A percentile compares a stretch with the other conserved stretches of the same genome.
These are phyloP conservation scores for Parus major DNA, from an alignment of 2,113 vertebrate genomes.

Conservation along the genomic window DNA sequence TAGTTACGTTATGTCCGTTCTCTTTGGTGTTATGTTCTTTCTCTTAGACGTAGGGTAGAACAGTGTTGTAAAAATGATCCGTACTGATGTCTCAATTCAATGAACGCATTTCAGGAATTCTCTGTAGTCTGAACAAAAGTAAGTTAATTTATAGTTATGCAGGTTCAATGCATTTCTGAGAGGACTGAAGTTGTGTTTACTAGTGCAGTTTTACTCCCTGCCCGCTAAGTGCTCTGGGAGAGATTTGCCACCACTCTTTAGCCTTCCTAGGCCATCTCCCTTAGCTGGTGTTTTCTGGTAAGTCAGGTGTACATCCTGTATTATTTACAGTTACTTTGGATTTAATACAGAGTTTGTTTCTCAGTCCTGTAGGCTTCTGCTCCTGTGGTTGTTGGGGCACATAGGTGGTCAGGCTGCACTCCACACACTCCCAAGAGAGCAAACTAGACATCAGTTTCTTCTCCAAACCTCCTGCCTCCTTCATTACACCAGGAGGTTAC, in stretches of 20 bases:
- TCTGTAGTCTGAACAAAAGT: background rate
- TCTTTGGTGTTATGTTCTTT: background rate
- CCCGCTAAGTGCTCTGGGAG: background rate
- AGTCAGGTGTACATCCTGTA: background rate
- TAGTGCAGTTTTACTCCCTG: background rate
- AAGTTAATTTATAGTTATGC: background rate
- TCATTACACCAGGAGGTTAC: background rate
- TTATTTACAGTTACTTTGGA: background rate
- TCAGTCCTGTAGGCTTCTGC: background rate
- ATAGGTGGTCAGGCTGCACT: background rate
- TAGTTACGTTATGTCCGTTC: background rate
- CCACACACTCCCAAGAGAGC: background rate
- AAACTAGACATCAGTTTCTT: background rate
- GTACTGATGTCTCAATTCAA: background rate
- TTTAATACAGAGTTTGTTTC: background rate
- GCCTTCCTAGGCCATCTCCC: background rate
- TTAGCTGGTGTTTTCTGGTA: background rate
- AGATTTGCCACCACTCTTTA: background rate
- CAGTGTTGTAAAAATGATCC: background rate
- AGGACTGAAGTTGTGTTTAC: accelerated
- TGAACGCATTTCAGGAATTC: background rate
- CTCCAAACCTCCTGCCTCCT: background rate
- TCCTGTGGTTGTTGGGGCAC: background rate
- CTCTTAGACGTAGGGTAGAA: background rate
- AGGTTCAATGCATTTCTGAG: background rate